Percentiles rank a stretch among this genome's conserved stretches.
phyloP scores from a whole-genome alignment of 2,888 invertebrate genomes.

The Cyaniris semiargus region DNA sequence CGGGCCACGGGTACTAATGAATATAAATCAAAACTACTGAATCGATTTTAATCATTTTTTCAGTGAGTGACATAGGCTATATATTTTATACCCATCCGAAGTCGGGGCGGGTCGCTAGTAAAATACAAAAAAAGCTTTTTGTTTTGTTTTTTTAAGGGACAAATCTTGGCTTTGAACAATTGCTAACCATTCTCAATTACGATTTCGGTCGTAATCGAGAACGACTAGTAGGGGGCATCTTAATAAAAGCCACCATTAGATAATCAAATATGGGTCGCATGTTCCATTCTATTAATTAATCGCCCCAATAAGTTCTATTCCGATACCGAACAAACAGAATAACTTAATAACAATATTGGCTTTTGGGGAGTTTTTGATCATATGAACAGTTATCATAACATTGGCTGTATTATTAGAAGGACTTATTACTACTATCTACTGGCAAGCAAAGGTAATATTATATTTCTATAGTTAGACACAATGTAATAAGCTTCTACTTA shows the following conservation, averaged over 20 bases:
- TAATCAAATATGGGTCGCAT: slow-evolving; percentile 14
- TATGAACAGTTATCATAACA: background rate
- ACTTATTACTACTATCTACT: background rate
- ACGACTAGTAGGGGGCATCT: background rate
- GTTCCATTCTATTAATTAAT: slow-evolving; percentile 27
- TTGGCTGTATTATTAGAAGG: background rate
- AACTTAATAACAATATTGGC: slow-evolving; percentile 14
- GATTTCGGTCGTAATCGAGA: background rate
- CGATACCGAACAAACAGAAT: slow-evolving; percentile 11
- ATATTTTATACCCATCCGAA: too few relatives aligned
- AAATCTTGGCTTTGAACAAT: background rate
- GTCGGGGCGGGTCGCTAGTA: too few relatives aligned
- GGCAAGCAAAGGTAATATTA: too few relatives aligned
- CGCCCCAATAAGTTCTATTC: slow-evolving; percentile 7
- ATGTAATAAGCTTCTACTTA: too few relatives aligned
- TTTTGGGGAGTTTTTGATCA: background rate
- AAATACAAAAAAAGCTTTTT: background rate
- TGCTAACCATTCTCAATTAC: too few relatives aligned
- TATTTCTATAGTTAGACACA: too few relatives aligned
- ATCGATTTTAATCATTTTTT: too few relatives aligned
- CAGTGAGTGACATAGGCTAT: too few relatives aligned
- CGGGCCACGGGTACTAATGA: too few relatives aligned
- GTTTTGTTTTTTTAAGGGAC: background rate
- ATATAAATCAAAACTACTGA: too few relatives aligned
- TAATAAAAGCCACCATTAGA: slow-evolving; percentile 23